A percentile compares a stretch with the other conserved stretches of the same genome.
Evolutionary conservation across 1,140 invertebrate species (phyloP).

Genomic region (Sycobia sp.): DNA sequence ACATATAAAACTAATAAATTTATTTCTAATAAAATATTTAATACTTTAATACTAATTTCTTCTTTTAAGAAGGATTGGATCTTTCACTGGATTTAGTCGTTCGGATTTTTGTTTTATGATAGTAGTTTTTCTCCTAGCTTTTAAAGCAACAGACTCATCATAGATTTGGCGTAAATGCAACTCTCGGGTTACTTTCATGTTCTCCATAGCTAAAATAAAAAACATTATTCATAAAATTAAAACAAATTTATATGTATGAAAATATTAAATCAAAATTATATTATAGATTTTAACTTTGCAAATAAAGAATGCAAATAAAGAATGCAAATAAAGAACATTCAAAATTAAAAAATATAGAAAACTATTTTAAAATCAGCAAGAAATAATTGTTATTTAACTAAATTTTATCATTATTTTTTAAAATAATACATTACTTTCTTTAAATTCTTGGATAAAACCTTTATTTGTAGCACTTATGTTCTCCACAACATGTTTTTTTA

Average conservation of each 20-base stretch:
- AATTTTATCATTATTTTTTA: too few species aligned
- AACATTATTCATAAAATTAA: neutral
- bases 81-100: constrained; percentile 71
- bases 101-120: constrained; percentile 87
- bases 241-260: neutral
- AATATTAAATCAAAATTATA: too few species aligned
- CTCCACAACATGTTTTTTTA: constrained; percentile 65
- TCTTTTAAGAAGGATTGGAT: constrained; percentile 34
- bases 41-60: constrained; percentile 22
- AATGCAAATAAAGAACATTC: too few species aligned
- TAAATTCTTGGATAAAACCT: constrained; percentile 76
- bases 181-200: constrained; percentile 80
- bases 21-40: constrained; percentile 26
- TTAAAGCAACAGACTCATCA: constrained; percentile 79
- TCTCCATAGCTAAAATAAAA: constrained; percentile 72
- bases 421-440: constrained; percentile 74
- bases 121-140: constrained; percentile 82
- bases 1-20: constrained; percentile 26
- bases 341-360: too few species aligned
- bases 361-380: too few species aligned
- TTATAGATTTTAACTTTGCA: too few species aligned
- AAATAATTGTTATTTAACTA: too few species aligned
- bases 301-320: too few species aligned
- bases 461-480: constrained; percentile 74
- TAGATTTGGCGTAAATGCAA: constrained; percentile 76